Base-by-base conservation (phyloP, 2,113 vertebrate genomes). In the Beaufortia kweichowensis region DNA sequence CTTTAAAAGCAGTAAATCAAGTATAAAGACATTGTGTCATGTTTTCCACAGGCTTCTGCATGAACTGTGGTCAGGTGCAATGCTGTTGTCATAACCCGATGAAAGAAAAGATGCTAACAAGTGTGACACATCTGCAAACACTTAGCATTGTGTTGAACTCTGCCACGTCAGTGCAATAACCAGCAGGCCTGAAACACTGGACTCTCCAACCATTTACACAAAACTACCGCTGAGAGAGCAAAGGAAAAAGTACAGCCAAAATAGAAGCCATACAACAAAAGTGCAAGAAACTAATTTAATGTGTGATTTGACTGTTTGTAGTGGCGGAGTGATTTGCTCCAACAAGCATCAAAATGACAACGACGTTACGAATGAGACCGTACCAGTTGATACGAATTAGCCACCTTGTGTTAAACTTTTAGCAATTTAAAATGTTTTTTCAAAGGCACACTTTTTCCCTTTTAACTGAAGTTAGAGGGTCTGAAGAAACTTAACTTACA, bases 61-160 rank as follows among this genome's bases (percentile, higher is more conserved):
- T 75, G 57, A 77, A 75, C 69, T 75, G 70, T 50, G 67, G 73
- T 79, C 60, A 76, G 67, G 63, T 76, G 66, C 61, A 66, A 79
- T 56, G 41, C 17, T 70, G 17, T 64, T 33, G 73, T 56, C 53
- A 23, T 79, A 79, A 79, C 76, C 71, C 26, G 12, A 48, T 33
- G 70, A 31, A n/a, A 46, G 48, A 78, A 60, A 62, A 41, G 46
- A 48, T n/a, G 31, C 33, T 41, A 29, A 53, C 28, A 3, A 41
- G 55, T 43, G 43, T 56, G 39, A 66, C 60, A 82, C 81, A 82
- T 82, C 81, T 82, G 81, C 72, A 61, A 73, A 82, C 67, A 23
- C 81, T 82, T 82, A 79, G 46, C 0, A 50, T 62, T 65, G 76
- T 61, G 31, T 61, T 77, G 28, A 77, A 69, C 65, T 71, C 72